These are phyloP conservation scores for Microdon myrmicae DNA, from an alignment of 2,888 invertebrate genomes.

Conservation along the genomic window DNA sequence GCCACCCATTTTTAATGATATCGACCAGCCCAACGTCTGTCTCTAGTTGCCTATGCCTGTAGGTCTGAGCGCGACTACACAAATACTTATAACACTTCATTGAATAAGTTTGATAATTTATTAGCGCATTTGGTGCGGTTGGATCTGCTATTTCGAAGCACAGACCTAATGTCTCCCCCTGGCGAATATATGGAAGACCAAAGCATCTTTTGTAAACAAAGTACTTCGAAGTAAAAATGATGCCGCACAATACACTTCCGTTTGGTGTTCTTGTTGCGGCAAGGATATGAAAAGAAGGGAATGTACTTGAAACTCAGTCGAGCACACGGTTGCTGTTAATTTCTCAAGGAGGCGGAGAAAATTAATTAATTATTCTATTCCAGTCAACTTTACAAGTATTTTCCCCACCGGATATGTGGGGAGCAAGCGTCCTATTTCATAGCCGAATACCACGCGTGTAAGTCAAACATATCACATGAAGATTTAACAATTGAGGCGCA, in stretches of 20 bases:
- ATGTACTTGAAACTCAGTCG: neutral
- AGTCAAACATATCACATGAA: constrained; percentile 29
- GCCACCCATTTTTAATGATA: constrained; percentile 35
- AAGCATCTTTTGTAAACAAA: too few relatives aligned
- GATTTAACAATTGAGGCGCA: constrained; percentile 29
- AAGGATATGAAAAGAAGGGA: too few relatives aligned
- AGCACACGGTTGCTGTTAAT: constrained; percentile 8
- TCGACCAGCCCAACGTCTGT: too few relatives aligned
- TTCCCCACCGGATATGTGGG: constrained; percentile 12
- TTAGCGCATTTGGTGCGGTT: constrained; percentile 33
- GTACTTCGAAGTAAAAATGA: constrained; percentile 18
- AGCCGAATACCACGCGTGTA: constrained; percentile 27
- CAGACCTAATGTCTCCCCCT: too few relatives aligned
- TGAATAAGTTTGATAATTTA: constrained; percentile 46
- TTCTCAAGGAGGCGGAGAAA: constrained; percentile 16
- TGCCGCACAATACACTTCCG: constrained; percentile 16
- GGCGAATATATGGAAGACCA: too few relatives aligned
- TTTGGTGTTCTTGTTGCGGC: too few relatives aligned
- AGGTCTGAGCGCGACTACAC: constrained; percentile 30
- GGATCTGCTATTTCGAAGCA: too few relatives aligned
- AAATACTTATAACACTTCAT: constrained; percentile 47
- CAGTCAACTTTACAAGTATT: constrained; percentile 21
- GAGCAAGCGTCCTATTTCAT: constrained; percentile 30
- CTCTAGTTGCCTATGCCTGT: constrained; percentile 34
- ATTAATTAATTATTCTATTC: constrained; percentile 39